Percentiles rank a stretch among this genome's conserved stretches.
phyloP scores from a whole-genome alignment of 2,888 invertebrate genomes.

The Melinaea menophilus region DNA sequence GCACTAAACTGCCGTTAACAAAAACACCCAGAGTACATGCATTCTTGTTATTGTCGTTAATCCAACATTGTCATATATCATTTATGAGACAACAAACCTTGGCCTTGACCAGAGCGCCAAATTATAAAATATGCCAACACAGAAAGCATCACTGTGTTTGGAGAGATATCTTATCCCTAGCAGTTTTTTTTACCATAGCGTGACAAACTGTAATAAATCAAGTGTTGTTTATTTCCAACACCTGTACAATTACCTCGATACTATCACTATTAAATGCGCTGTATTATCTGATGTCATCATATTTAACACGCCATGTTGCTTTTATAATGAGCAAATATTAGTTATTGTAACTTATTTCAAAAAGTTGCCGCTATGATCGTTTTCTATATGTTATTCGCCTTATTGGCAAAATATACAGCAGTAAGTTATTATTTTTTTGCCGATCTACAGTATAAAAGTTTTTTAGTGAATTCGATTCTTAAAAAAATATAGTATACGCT shows the following conservation, averaged over 20 bases:
- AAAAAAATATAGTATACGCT: too few species aligned
- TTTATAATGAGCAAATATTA: slow-evolving; percentile 3
- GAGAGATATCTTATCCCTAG: too few species aligned
- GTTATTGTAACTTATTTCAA: neutral
- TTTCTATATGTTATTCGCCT: neutral
- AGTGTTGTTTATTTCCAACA: slow-evolving; percentile 14
- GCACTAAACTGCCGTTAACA: too few species aligned
- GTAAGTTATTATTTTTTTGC: neutral
- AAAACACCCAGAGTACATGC: too few species aligned
- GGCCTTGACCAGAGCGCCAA: too few species aligned
- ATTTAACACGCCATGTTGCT: slow-evolving; percentile 10
- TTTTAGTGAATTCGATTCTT: too few species aligned
- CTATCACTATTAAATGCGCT: neutral
- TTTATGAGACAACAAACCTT: neutral
- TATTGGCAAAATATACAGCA: neutral
- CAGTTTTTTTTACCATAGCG: too few species aligned
- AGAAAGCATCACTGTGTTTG: too few species aligned
- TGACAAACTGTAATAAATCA: slow-evolving; percentile 18
- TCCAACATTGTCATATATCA: too few species aligned
- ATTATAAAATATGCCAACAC: too few species aligned
- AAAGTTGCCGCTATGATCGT: neutral
- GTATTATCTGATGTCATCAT: slow-evolving; percentile 11
- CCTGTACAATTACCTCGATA: slow-evolving; percentile 10
- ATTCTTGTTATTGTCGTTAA: too few species aligned
- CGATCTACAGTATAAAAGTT: too few species aligned